Evolutionary conservation across 2,797 vertebrate genomes (phyloP).

Genomic region (Gallirallus australis): DNA sequence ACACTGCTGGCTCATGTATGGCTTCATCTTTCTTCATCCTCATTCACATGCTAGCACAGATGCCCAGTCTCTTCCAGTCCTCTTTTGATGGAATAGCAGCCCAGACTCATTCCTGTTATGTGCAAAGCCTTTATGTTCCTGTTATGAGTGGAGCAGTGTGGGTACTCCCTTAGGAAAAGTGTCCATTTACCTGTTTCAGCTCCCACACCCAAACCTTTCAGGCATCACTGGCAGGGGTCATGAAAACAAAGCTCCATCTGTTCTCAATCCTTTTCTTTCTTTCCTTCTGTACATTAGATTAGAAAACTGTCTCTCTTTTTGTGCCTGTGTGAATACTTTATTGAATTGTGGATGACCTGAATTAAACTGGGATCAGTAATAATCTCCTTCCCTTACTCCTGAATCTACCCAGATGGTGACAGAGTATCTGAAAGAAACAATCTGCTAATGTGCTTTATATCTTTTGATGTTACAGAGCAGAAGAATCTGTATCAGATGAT

Average conservation of each 20-base stretch:
- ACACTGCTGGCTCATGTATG: too few species aligned
- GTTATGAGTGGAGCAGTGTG: background rate
- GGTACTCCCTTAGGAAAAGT: background rate
- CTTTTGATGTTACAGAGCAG: constrained; percentile 83
- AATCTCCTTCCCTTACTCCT: background rate
- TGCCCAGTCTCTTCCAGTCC: background rate
- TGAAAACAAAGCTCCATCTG: background rate
- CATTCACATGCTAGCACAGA: background rate
- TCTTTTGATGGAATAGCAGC: background rate
- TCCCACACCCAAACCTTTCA: background rate
- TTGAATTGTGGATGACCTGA: background rate
- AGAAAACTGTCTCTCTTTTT: background rate
- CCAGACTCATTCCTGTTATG: fast-evolving
- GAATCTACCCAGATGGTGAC: background rate
- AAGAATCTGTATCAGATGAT: constrained; percentile 89
- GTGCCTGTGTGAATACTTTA: background rate
- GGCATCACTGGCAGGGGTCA: background rate
- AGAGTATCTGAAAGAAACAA: background rate
- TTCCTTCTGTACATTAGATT: background rate
- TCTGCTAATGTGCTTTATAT: constrained; percentile 55
- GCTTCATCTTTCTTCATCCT: background rate
- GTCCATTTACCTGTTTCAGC: background rate
- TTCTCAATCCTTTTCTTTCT: background rate
- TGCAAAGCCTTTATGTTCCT: background rate
- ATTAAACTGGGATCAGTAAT: background rate